phyloP scores from a whole-genome alignment of 2,888 invertebrate species.

The Trachelus iudaicus region DNA sequence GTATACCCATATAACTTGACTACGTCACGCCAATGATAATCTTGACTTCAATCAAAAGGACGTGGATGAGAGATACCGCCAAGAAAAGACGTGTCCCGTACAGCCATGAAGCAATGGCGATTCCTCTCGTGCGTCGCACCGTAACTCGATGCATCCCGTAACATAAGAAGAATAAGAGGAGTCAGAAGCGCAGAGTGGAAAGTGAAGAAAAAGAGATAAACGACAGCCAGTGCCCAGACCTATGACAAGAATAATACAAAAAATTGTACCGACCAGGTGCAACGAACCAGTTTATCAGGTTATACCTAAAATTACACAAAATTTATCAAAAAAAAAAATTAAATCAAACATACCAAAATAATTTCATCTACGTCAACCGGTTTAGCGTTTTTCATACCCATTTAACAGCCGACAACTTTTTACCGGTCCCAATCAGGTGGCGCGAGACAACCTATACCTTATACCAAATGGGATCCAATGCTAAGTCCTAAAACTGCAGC shows the following conservation, averaged over 20 bases:
- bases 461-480: neutral
- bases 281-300: neutral
- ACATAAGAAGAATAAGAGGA: neutral
- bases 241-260: neutral
- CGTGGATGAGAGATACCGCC: neutral
- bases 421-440: neutral
- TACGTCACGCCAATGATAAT: neutral
- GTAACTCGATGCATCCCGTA: neutral
- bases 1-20: neutral
- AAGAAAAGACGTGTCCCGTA: neutral
- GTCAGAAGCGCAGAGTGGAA: neutral
- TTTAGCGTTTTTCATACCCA: neutral
- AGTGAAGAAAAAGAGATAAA: constrained; percentile 3
- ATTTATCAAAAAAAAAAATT: neutral
- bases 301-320: neutral
- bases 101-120: neutral
- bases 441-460: neutral
- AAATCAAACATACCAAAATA: neutral
- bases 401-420: neutral
- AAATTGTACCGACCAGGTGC: neutral
- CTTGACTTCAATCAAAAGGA: neutral
- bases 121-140: neutral
- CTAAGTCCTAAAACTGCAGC: neutral
- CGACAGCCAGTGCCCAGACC: constrained; percentile 34
- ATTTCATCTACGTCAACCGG: neutral